Evolutionary conservation across 2,888 invertebrate genomes (phyloP).

Genomic region (Dyspetes luteomarginatus): DNA sequence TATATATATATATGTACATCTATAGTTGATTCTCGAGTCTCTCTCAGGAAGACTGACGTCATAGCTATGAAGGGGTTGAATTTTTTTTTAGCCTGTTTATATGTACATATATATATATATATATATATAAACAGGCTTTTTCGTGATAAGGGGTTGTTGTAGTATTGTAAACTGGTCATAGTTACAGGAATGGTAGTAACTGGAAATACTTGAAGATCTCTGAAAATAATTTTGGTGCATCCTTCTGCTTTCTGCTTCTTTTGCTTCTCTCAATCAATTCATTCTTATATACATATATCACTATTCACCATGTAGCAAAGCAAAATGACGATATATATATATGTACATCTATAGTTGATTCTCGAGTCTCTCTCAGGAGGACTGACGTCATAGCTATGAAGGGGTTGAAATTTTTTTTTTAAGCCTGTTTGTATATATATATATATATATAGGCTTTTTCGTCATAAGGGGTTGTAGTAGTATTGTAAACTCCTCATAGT

Average conservation of each 20-base stretch:
- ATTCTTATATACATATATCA: background rate
- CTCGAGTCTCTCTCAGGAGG: conserved; percentile 52
- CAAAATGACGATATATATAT: conserved; percentile 23
- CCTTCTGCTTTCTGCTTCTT: conserved; percentile 59
- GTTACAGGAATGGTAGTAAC: conserved; percentile 66
- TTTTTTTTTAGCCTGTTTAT: too few species aligned
- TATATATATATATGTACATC: conserved; percentile 25
- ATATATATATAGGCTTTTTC: conserved; percentile 18
- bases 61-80: conserved; percentile 43
- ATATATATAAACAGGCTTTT: conserved; percentile 20
- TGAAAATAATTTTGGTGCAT: conserved; percentile 69
- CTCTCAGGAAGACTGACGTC: conserved; percentile 63
- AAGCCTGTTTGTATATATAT: too few species aligned
- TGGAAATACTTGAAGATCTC: conserved; percentile 67
- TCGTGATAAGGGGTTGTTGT: conserved; percentile 32
- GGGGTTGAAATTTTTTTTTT: conserved; percentile 40
- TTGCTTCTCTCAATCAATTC: conserved; percentile 54
- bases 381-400: conserved; percentile 62
- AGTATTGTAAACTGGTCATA: conserved; percentile 32
- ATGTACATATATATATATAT: too few species aligned
- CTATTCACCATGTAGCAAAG: conserved; percentile 12
- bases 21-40: conserved; percentile 48
- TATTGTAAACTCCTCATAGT: conserved; percentile 37
- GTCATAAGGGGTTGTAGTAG: conserved; percentile 28
- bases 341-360: too few species aligned